Conservation (phyloP, 1,140 invertebrate species). For the Bombus soroeensis region DNA sequence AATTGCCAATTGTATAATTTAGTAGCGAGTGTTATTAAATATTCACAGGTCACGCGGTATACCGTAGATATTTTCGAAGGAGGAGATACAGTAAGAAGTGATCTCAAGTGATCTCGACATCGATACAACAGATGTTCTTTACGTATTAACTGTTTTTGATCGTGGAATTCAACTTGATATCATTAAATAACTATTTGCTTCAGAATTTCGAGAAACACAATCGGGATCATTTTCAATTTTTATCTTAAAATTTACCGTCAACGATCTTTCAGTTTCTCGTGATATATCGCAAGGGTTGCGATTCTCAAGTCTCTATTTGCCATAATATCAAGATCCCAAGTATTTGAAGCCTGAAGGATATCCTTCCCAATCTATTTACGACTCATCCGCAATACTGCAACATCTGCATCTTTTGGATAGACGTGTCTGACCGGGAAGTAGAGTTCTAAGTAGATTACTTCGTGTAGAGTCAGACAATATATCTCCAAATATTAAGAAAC, state of each 20-base stretch:
- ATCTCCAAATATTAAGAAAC: not conserved
- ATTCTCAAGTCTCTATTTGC: not conserved
- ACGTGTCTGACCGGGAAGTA: not conserved
- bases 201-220: not conserved
- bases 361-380: not conserved
- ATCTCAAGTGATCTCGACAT: not conserved
- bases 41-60: not conserved
- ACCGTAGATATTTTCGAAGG: too few species aligned
- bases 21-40: not conserved
- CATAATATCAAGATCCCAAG: not conserved
- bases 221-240: not conserved
- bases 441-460: not conserved
- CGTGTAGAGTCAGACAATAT: not conserved
- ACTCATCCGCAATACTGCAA: not conserved
- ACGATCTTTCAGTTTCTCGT: too few species aligned
- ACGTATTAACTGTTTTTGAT: too few species aligned
- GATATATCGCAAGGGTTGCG: not conserved
- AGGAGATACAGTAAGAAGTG: too few species aligned
- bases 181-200: not conserved
- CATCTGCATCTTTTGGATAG: too few species aligned
- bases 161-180: not conserved
- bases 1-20: constrained; percentile 4
- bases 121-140: too few species aligned
- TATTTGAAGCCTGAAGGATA: not conserved
- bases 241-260: too few species aligned